Evolutionary conservation across 2,113 vertebrate species (phyloP), one percentile per base, ranked within the genome.

Genomic region (Kryptolebias marmoratus): DNA sequence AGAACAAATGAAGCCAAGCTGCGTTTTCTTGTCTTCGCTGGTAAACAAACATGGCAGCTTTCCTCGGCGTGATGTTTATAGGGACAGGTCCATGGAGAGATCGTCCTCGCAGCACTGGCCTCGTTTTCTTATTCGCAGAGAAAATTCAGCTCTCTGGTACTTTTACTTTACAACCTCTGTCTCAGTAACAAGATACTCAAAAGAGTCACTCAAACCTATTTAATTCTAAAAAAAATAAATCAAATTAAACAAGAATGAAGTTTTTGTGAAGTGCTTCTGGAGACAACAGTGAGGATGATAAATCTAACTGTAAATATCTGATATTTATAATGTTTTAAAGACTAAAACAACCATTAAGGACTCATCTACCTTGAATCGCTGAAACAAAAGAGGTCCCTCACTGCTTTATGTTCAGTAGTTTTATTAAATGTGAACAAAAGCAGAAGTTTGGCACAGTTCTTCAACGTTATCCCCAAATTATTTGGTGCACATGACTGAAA

Each of bases 41-140:
- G 55, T 60, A 78, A 77, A 71, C 64, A 85, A 80, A 78, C 65
- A 79, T 73, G 68, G 68, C 68, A 57, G 64, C 32, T 45, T 4
- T 75, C 56, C 48, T 75, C 50, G 70, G 42, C 53, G 57, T 67
- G 69, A 77, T 64, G 67, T 80, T 75, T 65, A 75, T 48, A 50
- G 31, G 61, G 16, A 39, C 48, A 54, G 56, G 59, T 70, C 76
- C 63, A n/a, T 48, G 0, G 71, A 68, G 80, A 77, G 27, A 39
- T n/a, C 1, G 0, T 64, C 60, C 67, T 71, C 42, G 45, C 56
- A 63, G 22, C 53, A 15, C 18, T 63, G 60, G 50, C 64, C 73
- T 80, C 8, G 2, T 67, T 82, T 80, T 80, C 49, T 60, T 60
- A 54, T 72, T 71, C 59, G 68, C 16, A 47, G 15, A 22, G 47